A percentile compares a stretch with the other conserved stretches of the same genome.
phyloP scores from a whole-genome alignment of 2,113 vertebrate species.

The Ariopsis seemanni region DNA sequence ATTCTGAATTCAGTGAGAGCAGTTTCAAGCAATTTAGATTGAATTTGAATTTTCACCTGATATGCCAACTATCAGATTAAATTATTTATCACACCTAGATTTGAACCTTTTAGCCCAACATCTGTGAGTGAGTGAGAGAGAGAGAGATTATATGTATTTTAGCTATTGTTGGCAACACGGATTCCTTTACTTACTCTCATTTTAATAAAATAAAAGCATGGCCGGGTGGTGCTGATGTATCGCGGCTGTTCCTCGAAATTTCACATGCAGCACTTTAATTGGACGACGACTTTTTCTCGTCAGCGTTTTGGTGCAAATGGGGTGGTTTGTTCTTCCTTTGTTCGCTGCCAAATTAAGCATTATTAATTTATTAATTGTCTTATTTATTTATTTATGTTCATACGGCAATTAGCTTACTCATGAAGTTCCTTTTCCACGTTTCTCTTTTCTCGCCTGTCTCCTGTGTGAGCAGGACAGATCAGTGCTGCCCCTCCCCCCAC shows the following conservation, averaged over 20 bases:
- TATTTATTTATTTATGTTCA: not conserved
- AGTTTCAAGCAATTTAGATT: no score
- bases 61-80: no score
- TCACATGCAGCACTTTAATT: slow-evolving; percentile 25
- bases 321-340: slow-evolving; percentile 9
- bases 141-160: no score
- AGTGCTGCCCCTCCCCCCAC: not conserved
- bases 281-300: slow-evolving; percentile 26
- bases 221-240: no score
- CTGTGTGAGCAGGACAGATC: not conserved
- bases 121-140: not conserved
- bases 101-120: not conserved
- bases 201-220: not conserved
- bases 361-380: not conserved
- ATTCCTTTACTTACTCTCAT: not conserved
- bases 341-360: not conserved
- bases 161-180: not conserved
- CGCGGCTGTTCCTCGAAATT: not conserved
- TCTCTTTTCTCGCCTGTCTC: not conserved
- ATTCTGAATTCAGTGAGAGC: no score
- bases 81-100: not conserved
- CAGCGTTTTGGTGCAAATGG: slow-evolving; percentile 34
- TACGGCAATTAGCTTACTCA: not conserved
- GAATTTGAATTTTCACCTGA: no score
- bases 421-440: no score